Percentiles rank a stretch among this genome's conserved stretches.
Evolutionary conservation across 2,888 invertebrate species (phyloP).

Genomic region (Hypsopygia costalis): DNA sequence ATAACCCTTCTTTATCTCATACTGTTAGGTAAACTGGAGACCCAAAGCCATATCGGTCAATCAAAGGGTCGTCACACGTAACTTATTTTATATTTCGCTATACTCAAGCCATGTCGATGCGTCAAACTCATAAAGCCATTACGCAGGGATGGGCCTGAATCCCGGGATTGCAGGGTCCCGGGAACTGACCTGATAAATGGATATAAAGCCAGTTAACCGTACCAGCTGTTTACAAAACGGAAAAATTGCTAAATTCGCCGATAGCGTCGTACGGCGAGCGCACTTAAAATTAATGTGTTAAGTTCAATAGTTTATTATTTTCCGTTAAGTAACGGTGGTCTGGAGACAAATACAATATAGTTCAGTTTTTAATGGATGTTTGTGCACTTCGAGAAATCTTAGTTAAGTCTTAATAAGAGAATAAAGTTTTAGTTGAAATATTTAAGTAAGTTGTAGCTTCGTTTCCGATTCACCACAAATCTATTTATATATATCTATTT

Average conservation of each 20-base stretch:
- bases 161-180: conserved; percentile 4
- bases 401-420: too few species aligned
- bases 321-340: background rate
- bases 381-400: background rate
- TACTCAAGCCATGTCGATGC: background rate
- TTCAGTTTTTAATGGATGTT: background rate
- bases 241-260: conserved; percentile 11
- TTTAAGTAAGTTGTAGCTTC: too few species aligned
- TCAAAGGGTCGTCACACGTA: too few species aligned
- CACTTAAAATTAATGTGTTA: background rate
- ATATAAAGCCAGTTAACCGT: conserved; percentile 10
- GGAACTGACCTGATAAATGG: conserved; percentile 13
- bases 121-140: conserved; percentile 14
- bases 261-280: background rate
- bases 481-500: too few species aligned
- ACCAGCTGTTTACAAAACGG: conserved; percentile 13
- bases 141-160: conserved; percentile 10
- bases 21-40: too few species aligned
- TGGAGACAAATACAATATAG: background rate
- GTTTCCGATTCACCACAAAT: too few species aligned
- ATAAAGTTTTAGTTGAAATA: too few species aligned
- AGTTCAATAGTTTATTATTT: background rate
- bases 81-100: background rate
- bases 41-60: too few species aligned
- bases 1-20: too few species aligned